Evolutionary conservation across 2,888 invertebrate genomes (phyloP), one percentile per base, ranked within the genome.

Genomic region (Diloba caeruleocephala): DNA sequence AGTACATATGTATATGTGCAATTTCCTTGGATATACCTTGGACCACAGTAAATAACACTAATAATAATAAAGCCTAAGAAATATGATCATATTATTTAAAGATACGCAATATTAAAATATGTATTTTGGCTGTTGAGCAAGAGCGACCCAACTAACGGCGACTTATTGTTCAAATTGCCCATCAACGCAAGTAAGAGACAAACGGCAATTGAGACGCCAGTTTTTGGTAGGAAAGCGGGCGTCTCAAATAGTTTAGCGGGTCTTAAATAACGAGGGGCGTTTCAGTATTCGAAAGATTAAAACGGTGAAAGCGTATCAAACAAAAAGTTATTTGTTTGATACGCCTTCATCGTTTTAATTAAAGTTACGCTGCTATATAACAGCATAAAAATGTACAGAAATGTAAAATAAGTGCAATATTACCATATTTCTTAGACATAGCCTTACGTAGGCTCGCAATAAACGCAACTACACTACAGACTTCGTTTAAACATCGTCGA

Each of bases 401-500:
- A 19, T 26, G 1, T 0, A 28, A 13, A 45, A 29, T 21, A 8
- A 41, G 41, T 13, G 31, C 2, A 9, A 31, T 31, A 15, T 14
- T 13, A 12, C 26, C 52, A 57, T 45, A 63, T 43, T 34, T 14
- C 50, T 28, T 29, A 48, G 13, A 26, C 23, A 33, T 17, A 9
- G 13, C 33, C 21, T 26, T 10, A n/a, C 0, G 1, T 7, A 21
- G 6, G 13, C 41, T 43, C 9, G 41, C 32, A 54, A 54, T 31
- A 53, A 57, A 58, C 45, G 60, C 41, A 7, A 57, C 45, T 60
- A 69, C 43, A 21, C 41, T 62, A 68, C 45, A 43, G 46, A 68
- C 42, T 71, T 74, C 66, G 67, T 71, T 76, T 32, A 59, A 68
- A 52, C 66, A 68, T 33, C 38, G 50, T 78, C 69, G 69, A 69